These are phyloP conservation scores for Nothoprocta pentlandii DNA, from an alignment of 2,113 vertebrate species.

Conservation along the genomic window DNA sequence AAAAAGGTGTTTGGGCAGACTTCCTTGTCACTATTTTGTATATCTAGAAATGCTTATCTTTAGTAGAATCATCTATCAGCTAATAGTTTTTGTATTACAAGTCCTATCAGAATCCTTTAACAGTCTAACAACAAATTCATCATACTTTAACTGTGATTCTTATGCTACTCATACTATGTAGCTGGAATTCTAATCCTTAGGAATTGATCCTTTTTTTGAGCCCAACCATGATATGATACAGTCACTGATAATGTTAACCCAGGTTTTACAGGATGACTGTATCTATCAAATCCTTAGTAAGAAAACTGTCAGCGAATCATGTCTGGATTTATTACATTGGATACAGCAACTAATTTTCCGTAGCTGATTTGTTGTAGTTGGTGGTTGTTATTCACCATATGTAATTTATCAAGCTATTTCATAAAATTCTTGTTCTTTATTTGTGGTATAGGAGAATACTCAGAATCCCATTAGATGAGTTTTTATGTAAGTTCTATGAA, in stretches of 20 bases:
- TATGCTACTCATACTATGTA: not conserved
- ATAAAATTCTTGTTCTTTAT: not conserved
- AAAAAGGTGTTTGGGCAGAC: not conserved
- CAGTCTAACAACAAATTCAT: not conserved
- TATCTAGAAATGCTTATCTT: not conserved
- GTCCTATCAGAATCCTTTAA: not conserved
- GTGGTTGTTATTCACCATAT: not conserved
- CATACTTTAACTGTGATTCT: not conserved
- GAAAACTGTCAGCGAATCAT: not conserved
- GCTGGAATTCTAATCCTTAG: not conserved
- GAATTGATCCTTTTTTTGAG: rapidly evolving
- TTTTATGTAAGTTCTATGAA: not conserved
- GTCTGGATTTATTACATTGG: not conserved
- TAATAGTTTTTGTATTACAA: not conserved
- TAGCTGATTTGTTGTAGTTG: not conserved
- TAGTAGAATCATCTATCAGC: not conserved
- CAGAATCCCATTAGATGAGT: not conserved
- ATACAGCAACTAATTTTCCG: not conserved
- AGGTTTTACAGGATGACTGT: not conserved
- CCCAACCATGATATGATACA: not conserved
- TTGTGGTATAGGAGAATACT: not conserved
- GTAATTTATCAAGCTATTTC: not conserved
- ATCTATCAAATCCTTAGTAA: not conserved
- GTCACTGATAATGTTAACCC: not conserved
- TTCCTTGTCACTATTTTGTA: not conserved